Conservation (phyloP, 2,888 invertebrate species). For the Drosophila leonis region DNA sequence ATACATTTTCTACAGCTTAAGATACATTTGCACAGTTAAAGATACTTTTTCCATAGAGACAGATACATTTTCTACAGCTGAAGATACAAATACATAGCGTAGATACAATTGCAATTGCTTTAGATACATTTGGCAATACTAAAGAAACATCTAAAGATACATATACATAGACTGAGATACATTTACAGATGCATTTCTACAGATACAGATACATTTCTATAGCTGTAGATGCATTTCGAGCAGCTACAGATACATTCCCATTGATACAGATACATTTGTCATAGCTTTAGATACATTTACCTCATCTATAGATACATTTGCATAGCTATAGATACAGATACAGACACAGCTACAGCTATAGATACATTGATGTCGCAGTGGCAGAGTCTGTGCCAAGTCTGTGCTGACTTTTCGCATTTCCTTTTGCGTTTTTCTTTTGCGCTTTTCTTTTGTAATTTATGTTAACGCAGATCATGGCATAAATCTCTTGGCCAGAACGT, state of each 20-base stretch:
- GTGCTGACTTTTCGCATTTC: slow-evolving; percentile 26
- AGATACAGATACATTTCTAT: not conserved
- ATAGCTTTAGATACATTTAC: not conserved
- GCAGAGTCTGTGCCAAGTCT: slow-evolving; percentile 29
- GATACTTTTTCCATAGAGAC: not conserved
- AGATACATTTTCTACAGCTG: not conserved
- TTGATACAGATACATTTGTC: not conserved
- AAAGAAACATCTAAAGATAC: not conserved
- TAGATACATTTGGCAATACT: not conserved
- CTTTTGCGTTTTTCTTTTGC: slow-evolving; percentile 23
- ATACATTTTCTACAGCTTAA: not conserved
- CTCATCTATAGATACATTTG: not conserved
- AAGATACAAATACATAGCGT: not conserved
- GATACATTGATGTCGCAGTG: slow-evolving; percentile 4
- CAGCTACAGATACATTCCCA: not conserved
- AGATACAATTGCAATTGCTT: not conserved
- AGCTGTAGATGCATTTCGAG: not conserved
- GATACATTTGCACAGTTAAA: not conserved
- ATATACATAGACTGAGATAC: not conserved
- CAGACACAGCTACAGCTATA: not conserved
- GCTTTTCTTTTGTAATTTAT: slow-evolving; percentile 63
- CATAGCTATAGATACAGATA: not conserved
- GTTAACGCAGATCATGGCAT: slow-evolving; percentile 72
- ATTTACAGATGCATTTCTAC: not conserved
- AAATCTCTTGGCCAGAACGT: slow-evolving; percentile 64